Conservation (phyloP, 30 jellyfish, hydroid and myxozoan species). For the Haliclystus octoradiatus region DNA sequence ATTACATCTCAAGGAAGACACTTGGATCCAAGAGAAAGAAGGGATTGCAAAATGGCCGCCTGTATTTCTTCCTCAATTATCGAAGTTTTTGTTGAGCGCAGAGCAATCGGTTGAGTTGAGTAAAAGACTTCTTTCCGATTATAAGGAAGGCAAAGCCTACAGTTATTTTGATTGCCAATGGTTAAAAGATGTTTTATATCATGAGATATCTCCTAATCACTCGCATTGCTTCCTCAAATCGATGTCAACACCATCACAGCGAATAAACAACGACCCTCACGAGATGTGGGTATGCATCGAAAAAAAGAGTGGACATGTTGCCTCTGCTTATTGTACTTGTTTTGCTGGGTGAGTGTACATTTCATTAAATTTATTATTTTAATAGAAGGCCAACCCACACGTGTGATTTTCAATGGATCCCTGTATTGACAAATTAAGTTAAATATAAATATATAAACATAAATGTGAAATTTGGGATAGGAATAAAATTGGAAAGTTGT, state of each 20-base stretch:
- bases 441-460: neutral
- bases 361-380: too few relatives aligned
- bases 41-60: neutral
- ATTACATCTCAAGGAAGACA: neutral
- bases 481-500: too few relatives aligned
- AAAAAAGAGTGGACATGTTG: neutral
- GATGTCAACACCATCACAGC: constrained; percentile 1
- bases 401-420: neutral
- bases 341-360: neutral
- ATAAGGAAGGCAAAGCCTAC: neutral
- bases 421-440: neutral
- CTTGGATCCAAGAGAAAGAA: neutral
- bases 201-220: neutral
- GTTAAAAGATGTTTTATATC: neutral
- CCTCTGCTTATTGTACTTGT: neutral
- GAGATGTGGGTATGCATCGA: neutral
- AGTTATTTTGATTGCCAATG: neutral
- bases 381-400: neutral
- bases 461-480: neutral
- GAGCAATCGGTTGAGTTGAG: neutral
- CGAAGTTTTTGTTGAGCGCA: neutral
- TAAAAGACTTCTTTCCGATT: neutral
- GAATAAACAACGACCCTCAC: neutral
- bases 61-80: neutral
- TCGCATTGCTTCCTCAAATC: neutral